phyloP scores from a whole-genome alignment of 1,140 invertebrate species.

The Euura saliciscinereae region DNA sequence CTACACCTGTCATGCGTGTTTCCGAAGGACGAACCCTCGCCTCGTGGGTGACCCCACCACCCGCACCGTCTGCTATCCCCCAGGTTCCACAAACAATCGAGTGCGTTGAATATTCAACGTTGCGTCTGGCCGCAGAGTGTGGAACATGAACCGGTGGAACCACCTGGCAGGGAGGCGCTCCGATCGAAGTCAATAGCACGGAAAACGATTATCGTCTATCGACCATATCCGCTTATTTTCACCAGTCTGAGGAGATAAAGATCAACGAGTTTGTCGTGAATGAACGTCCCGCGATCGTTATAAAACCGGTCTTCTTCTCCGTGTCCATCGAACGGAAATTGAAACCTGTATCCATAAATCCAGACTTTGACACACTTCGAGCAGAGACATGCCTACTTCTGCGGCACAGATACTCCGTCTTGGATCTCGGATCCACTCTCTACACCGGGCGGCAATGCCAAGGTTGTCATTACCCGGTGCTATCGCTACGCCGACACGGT shows the following conservation, averaged over 20 bases:
- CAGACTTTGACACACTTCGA: background rate
- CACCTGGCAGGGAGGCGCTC: background rate
- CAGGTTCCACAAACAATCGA: background rate
- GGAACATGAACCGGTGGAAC: background rate
- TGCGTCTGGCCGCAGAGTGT: background rate
- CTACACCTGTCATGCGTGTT: slow-evolving; percentile 60
- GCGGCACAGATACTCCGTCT: background rate
- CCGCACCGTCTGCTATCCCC: background rate
- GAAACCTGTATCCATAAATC: background rate
- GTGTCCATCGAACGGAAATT: background rate
- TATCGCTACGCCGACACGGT: background rate
- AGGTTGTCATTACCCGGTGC: background rate
- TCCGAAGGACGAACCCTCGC: slow-evolving; percentile 46
- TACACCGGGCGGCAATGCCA: background rate
- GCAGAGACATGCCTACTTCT: background rate
- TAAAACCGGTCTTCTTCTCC: background rate
- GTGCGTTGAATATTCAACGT: background rate
- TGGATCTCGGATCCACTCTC: background rate
- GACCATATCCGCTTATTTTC: too few species aligned
- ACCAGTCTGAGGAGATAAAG: background rate
- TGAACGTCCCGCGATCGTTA: background rate
- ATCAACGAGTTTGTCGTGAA: background rate
- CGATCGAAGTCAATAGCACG: too few species aligned
- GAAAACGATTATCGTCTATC: too few species aligned
- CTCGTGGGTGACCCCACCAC: background rate